Conservation (phyloP, 2,797 vertebrate genomes). For the Psittacula echo region DNA sequence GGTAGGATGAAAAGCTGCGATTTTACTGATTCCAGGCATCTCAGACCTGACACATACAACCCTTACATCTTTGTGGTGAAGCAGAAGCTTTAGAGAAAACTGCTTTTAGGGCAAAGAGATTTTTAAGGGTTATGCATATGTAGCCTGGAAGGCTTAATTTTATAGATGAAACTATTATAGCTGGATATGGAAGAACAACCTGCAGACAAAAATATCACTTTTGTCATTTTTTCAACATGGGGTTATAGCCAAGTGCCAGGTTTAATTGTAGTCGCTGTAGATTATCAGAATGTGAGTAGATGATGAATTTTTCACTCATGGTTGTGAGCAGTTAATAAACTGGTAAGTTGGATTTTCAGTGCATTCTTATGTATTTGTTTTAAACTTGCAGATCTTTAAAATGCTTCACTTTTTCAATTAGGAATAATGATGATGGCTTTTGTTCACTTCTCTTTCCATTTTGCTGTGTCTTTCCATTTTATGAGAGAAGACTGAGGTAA, state of each 20-base stretch:
- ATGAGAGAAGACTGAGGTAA: not conserved
- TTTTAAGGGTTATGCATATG: constrained; percentile 40
- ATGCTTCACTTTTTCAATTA: not conserved
- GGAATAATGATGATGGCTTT: not conserved
- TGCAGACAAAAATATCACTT: not conserved
- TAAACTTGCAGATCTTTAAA: not conserved
- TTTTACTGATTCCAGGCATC: constrained; percentile 35
- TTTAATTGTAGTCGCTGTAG: not conserved
- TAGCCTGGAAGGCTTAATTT: constrained; percentile 27
- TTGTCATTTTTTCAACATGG: not conserved
- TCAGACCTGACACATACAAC: not conserved
- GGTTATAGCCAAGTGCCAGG: not conserved
- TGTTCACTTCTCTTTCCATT: not conserved
- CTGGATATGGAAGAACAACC: constrained; percentile 17
- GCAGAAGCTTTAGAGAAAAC: constrained; percentile 4
- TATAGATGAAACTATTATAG: constrained; percentile 22
- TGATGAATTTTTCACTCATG: not conserved
- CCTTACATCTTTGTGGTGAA: not conserved
- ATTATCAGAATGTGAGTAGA: not conserved
- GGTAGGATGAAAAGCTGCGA: constrained; percentile 13
- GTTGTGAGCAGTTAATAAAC: not conserved
- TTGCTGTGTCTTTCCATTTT: not conserved
- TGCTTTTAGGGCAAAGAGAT: not conserved
- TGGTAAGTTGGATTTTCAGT: not conserved
- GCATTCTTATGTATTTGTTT: not conserved